phyloP scores from a whole-genome alignment of 2,113 vertebrate species.

The Origma solitaria region DNA sequence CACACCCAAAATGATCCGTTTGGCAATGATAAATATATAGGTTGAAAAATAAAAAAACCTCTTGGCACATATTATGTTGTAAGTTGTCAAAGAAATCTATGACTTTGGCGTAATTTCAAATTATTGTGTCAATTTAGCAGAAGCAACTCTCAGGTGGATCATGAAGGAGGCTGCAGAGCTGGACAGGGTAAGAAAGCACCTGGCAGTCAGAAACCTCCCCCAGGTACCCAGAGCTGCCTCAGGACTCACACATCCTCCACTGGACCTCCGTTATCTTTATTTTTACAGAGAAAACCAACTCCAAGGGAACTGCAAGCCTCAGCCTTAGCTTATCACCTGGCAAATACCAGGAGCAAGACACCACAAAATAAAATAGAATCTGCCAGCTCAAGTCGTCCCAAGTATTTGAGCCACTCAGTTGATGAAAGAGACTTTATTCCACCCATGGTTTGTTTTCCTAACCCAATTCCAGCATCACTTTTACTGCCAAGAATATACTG shows the following conservation, averaged over 20 bases:
- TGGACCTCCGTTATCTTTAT: not conserved
- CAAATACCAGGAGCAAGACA: not conserved
- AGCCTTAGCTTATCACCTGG: not conserved
- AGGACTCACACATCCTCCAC: too few species aligned
- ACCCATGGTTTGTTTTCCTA: not conserved
- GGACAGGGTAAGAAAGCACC: not conserved
- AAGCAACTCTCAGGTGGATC: not conserved
- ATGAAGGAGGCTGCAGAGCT: not conserved
- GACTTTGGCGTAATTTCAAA: not conserved
- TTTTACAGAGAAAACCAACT: not conserved
- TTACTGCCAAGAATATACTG: not conserved
- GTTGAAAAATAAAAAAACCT: not conserved
- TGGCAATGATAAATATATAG: rapidly evolving
- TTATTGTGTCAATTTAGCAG: not conserved
- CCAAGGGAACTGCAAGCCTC: not conserved
- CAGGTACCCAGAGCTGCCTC: not conserved
- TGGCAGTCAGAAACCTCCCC: not conserved
- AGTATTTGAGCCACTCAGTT: not conserved
- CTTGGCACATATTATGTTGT: not conserved
- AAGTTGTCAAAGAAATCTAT: not conserved
- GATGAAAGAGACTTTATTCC: not conserved
- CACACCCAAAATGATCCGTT: not conserved
- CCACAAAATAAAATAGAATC: not conserved
- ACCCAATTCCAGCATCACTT: not conserved
- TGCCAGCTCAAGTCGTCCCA: not conserved